Evolutionary conservation across 2,797 vertebrate genomes (phyloP).

Genomic region (Sebastes diaconus): DNA sequence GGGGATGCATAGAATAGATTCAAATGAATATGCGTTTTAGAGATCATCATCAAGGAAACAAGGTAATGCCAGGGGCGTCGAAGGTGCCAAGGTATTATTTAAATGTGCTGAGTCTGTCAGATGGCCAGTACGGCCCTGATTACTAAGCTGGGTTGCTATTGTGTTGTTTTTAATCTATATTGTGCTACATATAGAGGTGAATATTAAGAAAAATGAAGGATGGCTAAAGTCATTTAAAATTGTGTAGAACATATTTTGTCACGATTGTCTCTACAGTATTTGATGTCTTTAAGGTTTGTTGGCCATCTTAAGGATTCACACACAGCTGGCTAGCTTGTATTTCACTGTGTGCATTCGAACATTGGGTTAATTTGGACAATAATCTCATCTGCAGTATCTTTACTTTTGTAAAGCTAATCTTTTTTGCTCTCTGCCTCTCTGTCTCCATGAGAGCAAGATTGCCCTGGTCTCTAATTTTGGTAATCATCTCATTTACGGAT

Average conservation of each 20-base stretch:
- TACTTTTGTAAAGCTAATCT: not conserved
- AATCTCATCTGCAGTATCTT: not conserved
- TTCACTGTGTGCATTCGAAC: not conserved
- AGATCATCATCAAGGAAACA: slow-evolving; percentile 4
- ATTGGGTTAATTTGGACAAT: not conserved
- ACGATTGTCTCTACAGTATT: not conserved
- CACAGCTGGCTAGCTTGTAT: not conserved
- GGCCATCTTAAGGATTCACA: not conserved
- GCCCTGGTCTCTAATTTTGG: slow-evolving; percentile 45
- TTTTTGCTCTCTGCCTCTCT: not conserved
- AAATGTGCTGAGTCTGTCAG: slow-evolving; percentile 30
- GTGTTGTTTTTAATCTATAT: slow-evolving; percentile 12
- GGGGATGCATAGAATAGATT: not conserved
- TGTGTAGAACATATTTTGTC: not conserved
- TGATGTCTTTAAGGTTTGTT: not conserved
- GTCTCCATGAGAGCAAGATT: slow-evolving; percentile 16
- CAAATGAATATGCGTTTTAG: not conserved
- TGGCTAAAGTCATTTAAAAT: not conserved
- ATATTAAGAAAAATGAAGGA: not conserved
- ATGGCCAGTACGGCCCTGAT: not conserved
- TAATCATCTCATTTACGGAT: slow-evolving; percentile 56
- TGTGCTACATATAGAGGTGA: not conserved
- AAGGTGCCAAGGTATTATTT: slow-evolving; percentile 19
- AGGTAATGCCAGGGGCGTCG: not conserved
- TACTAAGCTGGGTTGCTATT: not conserved